Evolutionary conservation across 2,888 invertebrate species (phyloP).

Genomic region (Eupithecia subumbrata): DNA sequence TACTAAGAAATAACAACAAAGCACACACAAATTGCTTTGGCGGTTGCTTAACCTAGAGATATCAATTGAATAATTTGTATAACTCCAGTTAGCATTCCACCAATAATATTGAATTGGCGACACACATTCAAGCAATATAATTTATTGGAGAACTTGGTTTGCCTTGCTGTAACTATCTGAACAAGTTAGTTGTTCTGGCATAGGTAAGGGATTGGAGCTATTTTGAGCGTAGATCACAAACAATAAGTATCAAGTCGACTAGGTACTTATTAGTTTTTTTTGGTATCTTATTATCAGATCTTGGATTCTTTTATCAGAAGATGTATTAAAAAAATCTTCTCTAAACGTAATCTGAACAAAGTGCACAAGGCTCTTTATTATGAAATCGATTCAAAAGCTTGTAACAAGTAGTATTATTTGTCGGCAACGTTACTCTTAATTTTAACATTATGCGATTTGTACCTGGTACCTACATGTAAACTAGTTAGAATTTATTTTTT

Average conservation of each 20-base stretch:
- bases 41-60: not conserved
- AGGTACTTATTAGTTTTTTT: no score
- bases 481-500: not conserved
- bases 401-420: not conserved
- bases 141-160: conserved; percentile 58
- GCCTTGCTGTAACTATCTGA: conserved; percentile 48
- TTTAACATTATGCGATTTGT: no score
- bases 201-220: conserved; percentile 23
- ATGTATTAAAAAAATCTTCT: no score
- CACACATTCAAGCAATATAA: conserved; percentile 57
- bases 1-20: not conserved
- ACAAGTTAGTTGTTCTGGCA: conserved; percentile 41
- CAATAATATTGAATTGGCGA: conserved; percentile 57
- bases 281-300: no score
- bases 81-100: conserved; percentile 50
- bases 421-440: not conserved
- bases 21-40: not conserved
- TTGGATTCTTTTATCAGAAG: no score
- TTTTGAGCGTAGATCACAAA: conserved; percentile 15
- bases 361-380: not conserved
- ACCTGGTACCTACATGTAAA: not conserved
- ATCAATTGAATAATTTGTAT: conserved; percentile 8
- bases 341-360: no score
- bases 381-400: not conserved
- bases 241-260: no score